Evolutionary conservation across 2,113 vertebrate species (phyloP), one percentile per base, ranked within the genome.

Genomic region (Dicentrarchus labrax): DNA sequence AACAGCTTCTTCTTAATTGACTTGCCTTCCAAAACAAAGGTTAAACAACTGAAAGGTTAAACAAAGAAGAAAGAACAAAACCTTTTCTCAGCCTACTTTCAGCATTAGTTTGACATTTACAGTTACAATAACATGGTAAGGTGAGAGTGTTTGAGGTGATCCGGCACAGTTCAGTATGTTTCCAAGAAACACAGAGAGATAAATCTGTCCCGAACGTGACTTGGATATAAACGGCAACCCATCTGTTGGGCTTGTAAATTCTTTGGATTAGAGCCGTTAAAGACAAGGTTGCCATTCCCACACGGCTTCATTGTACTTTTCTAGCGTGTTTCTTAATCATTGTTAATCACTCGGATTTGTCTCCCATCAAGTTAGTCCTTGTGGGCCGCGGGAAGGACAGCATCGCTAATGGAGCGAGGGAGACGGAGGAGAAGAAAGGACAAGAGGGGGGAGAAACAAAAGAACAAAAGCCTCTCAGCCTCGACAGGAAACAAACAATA

Each of bases 271-370:
- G 36, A 74, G 73, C 72, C 4, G 59, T 71, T 80, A 82, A 76
- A 86, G 72, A 72, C 67, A n/a, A 82, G 83, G 73, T 72, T 82
- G 17, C 59, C 41, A 12, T 45, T 83, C 76, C 81, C 82, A 43
- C 45, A 0, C 8, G 78, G 65, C 70, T 69, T 11, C 65, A 21
- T 54, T 16, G 1, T 47, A 56, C 48, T 61, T 77, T 73, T 38
- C 24, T 39, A 62, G 15, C 8, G 1, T 73, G 68, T 80, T 57
- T 72, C 70, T 36, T 91, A 88, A 85, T 88, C 82, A 36, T 72
- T 47, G 73, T 67, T 90, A 73, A 91, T 86, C 72, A 50, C 81
- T 38, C 1, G 15, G 81, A 90, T 88, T 78, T 78, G 72, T 80
- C 73, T 73, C 66, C 38, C 65, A 17, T 67, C 61, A 56, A 13